Evolutionary conservation across 2,113 vertebrate species (phyloP), one percentile per base, ranked within the genome.

Genomic region (Sinocyclocheilus anshuiensis): DNA sequence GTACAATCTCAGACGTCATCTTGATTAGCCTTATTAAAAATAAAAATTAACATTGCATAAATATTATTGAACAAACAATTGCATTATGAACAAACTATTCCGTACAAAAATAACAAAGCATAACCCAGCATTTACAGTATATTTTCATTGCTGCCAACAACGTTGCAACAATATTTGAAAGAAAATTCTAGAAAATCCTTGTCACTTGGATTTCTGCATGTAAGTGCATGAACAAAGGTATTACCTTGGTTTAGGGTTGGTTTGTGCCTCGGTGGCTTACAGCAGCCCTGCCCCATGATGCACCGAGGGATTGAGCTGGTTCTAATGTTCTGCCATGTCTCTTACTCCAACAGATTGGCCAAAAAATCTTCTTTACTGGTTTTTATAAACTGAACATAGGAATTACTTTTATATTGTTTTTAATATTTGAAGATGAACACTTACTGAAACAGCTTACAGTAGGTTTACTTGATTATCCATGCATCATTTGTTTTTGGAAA

Each of bases 281-380:
- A 94, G 93, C 94, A 95, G 89, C 92, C 90, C 53, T 89, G 94
- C 79, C 94, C 93, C 94, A 95, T 94, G 90, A 89, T 91, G 90
- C 88, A 72, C 83, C 12, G 87, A 90, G 83, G 77, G 77, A 77
- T 75, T 84, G 76, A 86, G 81, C 75, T 81, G 85, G 39, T 53
- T 16, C 36, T 86, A 89, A 65, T 69, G 84, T 81, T 55, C 84
- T 75, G 77, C 86, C 89, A 86, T 88, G 82, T 69, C 76, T 42
- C 57, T 76, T 39, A 33, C 22, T 45, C 78, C 57, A 75, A 7
- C 42, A 63, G 15, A 42, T 16, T 50, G 57, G 15, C 4, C 33
- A 55, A n/a, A n/a, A n/a, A 22, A 53, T 1, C 55, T 57, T 57
- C 18, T 55, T 57, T 57, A 57, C 50, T 53, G 50, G 50, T 16